phyloP scores from a whole-genome alignment of 2,113 vertebrate genomes.

The Pollachius pollachius region DNA sequence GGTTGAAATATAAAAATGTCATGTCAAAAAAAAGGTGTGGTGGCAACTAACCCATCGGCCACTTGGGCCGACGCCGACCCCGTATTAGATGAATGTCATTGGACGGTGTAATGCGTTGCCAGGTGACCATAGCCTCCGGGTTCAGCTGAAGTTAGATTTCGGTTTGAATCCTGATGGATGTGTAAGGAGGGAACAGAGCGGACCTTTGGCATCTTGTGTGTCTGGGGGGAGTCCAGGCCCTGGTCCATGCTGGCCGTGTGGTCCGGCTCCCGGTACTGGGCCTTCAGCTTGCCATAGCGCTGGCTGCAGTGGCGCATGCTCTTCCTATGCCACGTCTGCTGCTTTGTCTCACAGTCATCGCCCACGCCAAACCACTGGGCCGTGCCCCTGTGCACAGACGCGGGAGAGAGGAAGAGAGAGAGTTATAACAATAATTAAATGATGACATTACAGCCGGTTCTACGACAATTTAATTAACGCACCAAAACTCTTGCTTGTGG shows the following conservation, averaged over 20 bases:
- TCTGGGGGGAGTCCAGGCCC: conserved; percentile 81
- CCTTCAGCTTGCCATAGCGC: conserved; percentile 90
- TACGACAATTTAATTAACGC: no score
- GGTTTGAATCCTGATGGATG: not conserved
- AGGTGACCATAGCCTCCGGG: no score
- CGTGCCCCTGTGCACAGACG: conserved; percentile 69
- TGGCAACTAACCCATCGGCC: no score
- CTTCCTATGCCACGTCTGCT: conserved; percentile 90
- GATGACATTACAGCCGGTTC: no score
- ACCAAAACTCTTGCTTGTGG: no score
- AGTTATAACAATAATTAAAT: not conserved
- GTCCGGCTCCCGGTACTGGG: conserved; percentile 83
- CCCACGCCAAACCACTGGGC: conserved; percentile 95
- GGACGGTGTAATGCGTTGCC: no score
- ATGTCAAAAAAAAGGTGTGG: no score
- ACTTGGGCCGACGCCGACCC: no score
- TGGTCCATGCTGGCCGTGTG: conserved; percentile 84
- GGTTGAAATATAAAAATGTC: no score
- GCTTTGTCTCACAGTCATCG: conserved; percentile 82
- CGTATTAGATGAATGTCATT: no score
- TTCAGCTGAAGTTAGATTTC: no score
- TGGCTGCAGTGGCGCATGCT: conserved; percentile 92
- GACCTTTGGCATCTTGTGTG: conserved; percentile 88
- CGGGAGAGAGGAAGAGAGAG: not conserved
- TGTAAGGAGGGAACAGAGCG: not conserved